Evolutionary conservation across 2,797 vertebrate genomes (phyloP).

Genomic region (Australoheros facetus): DNA sequence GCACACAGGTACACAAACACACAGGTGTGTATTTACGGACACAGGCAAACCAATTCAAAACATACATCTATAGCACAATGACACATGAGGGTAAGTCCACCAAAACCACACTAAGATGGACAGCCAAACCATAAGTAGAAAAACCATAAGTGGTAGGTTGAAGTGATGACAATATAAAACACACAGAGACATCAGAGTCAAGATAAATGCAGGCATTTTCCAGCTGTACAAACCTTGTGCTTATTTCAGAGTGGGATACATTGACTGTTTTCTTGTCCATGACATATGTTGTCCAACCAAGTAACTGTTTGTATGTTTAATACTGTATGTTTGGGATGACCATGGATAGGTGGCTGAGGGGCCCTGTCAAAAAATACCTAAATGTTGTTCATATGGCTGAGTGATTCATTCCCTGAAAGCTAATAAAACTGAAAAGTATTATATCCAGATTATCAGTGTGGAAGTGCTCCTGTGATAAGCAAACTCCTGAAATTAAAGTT

Average conservation of each 20-base stretch:
- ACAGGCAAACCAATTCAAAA: slow-evolving; percentile 16
- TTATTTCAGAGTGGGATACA: neutral
- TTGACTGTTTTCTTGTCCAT: neutral
- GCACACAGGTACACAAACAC: neutral
- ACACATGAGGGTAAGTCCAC: slow-evolving; percentile 3
- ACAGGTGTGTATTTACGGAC: slow-evolving; percentile 7
- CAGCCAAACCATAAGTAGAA: neutral
- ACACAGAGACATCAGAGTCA: slow-evolving; percentile 14
- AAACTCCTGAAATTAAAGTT: too few species aligned
- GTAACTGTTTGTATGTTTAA: neutral
- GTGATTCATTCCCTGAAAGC: slow-evolving; percentile 12
- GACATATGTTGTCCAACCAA: neutral
- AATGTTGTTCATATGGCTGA: neutral
- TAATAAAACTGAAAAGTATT: slow-evolving; percentile 25
- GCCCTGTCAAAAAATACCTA: neutral
- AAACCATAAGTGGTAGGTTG: slow-evolving; percentile 7
- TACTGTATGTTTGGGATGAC: neutral
- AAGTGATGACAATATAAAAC: slow-evolving; percentile 21
- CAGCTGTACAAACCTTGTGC: slow-evolving; percentile 9
- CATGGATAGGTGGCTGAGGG: neutral
- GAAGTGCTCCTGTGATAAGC: too few species aligned
- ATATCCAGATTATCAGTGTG: too few species aligned
- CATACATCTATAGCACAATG: neutral
- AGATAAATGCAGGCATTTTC: slow-evolving; percentile 31
- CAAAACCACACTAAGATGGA: neutral